Base-by-base conservation (phyloP, 1,140 invertebrate genomes). In the Popillia japonica region DNA sequence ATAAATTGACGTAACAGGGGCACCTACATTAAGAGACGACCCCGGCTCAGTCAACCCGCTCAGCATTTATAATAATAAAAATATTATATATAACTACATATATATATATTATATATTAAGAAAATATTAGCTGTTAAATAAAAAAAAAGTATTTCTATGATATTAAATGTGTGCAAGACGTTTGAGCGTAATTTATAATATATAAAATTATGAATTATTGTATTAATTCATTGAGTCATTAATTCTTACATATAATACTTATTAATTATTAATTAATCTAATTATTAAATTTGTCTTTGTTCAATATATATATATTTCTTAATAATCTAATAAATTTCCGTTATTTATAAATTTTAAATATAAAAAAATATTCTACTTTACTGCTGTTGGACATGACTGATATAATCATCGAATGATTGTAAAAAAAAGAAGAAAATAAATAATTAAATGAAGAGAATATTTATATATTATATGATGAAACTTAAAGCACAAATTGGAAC, bases 121-220 rank as follows among this genome's bases (percentile, higher is more conserved):
- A 76, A 42, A 76, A 76, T 76, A 76, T 76, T 76, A 76, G 75
- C 75, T 76, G 75, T 76, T 76, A 76, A 84, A 84, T 86, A 79
- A 85, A 84, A 83, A 84, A 79, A 85, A 84, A 84, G 79, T 84
- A 84, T 84, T 84, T 86, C 82, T 86, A 84, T 86, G 81, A 84
- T 81, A 72, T 82, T 81, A 79, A 83, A 79, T 82, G 82, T 83
- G 79, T 83, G 83, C 79, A 78, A 82, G 77, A 77, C 44, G 80
- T 84, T 82, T 85, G 81, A 80, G 83, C 82, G 82, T 85, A 81
- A 82, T 79, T 79, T 41, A 42, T 34, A 40, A 20, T 74, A 74
- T 74, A 11, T 74, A 23, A 17, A 40, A 74, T 74, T 44, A 41
- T 17, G 11, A 7, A 40, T 34, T 73, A 73, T 73, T 27, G 10